Percentiles rank a stretch among this genome's conserved stretches.
These are phyloP conservation scores for Muscina levida DNA, from an alignment of 2,888 invertebrate species.

Conservation along the genomic window DNA sequence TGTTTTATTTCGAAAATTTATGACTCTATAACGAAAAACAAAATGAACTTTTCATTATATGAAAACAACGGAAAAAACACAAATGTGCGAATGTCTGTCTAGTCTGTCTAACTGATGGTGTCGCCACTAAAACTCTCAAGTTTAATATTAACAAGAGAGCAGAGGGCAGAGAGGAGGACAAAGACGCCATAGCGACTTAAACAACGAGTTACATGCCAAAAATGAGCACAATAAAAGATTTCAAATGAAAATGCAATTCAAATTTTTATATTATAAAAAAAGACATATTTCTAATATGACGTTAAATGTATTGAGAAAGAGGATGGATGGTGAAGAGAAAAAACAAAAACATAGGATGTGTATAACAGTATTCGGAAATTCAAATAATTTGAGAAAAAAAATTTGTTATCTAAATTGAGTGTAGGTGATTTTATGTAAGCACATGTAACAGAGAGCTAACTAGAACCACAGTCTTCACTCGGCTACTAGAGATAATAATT, in stretches of 20 bases:
- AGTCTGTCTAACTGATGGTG: neutral
- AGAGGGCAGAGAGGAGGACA: neutral
- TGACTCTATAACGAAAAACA: slow-evolving; percentile 12
- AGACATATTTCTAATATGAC: slow-evolving; percentile 32
- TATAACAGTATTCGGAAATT: no score
- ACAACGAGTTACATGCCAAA: neutral
- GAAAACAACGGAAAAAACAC: neutral
- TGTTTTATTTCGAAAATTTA: slow-evolving; percentile 36
- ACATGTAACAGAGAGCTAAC: no score
- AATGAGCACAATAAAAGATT: slow-evolving; percentile 20
- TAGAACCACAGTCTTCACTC: no score
- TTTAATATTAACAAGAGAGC: neutral
- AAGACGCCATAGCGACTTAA: neutral
- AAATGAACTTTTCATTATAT: slow-evolving; percentile 2
- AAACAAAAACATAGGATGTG: no score
- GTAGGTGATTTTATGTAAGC: no score
- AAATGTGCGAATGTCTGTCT: slow-evolving; percentile 1
- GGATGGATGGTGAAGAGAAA: no score
- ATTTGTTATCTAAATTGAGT: no score
- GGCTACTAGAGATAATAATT: no score
- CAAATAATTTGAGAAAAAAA: no score
- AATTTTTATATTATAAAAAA: slow-evolving; percentile 29
- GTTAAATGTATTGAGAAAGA: neutral
- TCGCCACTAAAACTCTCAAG: slow-evolving; percentile 2
- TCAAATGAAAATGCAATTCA: slow-evolving; percentile 26